Percentiles rank a stretch among this genome's conserved stretches.
phyloP scores from a whole-genome alignment of 1,140 invertebrate genomes.

The Lordiphosa collinella region DNA sequence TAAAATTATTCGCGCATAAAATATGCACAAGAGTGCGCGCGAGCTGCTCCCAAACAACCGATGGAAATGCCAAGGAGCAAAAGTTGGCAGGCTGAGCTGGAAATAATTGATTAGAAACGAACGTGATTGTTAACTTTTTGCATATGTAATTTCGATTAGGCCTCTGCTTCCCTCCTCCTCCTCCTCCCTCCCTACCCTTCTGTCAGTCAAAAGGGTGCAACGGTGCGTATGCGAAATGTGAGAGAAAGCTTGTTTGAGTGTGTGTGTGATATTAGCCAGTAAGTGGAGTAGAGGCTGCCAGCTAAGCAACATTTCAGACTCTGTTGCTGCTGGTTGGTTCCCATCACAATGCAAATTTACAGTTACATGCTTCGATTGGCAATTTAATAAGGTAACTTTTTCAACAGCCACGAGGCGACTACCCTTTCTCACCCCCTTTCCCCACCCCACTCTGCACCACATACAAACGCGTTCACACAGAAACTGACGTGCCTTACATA shows the following conservation, averaged over 20 bases:
- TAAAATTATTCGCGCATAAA: slow-evolving; percentile 52
- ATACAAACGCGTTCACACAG: slow-evolving; percentile 64
- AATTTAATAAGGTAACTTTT: slow-evolving; percentile 78
- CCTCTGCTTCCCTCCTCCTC: neutral
- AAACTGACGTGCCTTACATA: slow-evolving; percentile 75
- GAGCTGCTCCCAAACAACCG: too few relatives aligned
- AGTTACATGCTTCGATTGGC: slow-evolving; percentile 77
- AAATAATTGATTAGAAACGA: slow-evolving; percentile 77
- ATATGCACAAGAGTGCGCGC: slow-evolving; percentile 50
- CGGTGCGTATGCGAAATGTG: slow-evolving; percentile 71
- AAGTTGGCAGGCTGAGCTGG: slow-evolving; percentile 45
- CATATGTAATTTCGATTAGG: slow-evolving; percentile 72
- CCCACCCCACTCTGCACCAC: too few relatives aligned
- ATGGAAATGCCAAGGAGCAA: slow-evolving; percentile 9
- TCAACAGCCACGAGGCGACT: slow-evolving; percentile 19
- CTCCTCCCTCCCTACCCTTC: neutral
- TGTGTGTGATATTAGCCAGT: slow-evolving; percentile 32
- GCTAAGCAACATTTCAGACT: slow-evolving; percentile 45
- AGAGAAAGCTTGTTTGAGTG: slow-evolving; percentile 16
- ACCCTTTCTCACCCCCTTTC: too few relatives aligned
- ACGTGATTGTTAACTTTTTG: slow-evolving; percentile 78
- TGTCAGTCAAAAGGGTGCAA: slow-evolving; percentile 53
- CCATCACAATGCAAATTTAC: slow-evolving; percentile 75
- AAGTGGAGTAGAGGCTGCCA: slow-evolving; percentile 22
- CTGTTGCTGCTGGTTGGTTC: slow-evolving; percentile 7